These are phyloP conservation scores for Erithacus rubecula DNA, from an alignment of 2,797 vertebrate species.

Conservation along the genomic window DNA sequence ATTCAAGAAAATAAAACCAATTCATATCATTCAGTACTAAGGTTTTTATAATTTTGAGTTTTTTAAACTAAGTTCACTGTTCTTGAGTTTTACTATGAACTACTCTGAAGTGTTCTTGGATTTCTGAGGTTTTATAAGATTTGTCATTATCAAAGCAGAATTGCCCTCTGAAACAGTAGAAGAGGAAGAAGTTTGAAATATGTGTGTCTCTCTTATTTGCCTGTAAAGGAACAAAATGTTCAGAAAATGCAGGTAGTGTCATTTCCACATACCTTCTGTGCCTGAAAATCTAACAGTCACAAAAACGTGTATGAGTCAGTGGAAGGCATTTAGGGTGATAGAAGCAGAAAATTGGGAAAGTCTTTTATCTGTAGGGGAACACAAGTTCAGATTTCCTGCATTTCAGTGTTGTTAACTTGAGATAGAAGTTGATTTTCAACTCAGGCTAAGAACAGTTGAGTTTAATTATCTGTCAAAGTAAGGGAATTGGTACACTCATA, in stretches of 20 bases:
- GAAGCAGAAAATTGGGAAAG: neutral
- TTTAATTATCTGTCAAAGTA: neutral
- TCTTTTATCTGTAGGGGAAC: neutral
- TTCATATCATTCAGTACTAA: neutral
- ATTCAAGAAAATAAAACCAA: neutral
- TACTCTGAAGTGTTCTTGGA: neutral
- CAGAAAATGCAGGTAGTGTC: neutral
- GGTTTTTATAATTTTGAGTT: neutral
- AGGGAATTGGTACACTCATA: neutral
- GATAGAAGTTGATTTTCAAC: neutral
- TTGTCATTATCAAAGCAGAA: neutral
- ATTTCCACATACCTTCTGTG: neutral
- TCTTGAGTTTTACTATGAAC: neutral
- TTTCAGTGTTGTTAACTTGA: neutral
- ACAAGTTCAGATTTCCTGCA: neutral
- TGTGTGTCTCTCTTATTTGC: neutral
- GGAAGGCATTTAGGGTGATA: neutral
- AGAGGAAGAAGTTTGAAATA: neutral
- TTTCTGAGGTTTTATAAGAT: neutral
- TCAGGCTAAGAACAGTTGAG: neutral
- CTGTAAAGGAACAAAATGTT: neutral
- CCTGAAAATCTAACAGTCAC: neutral
- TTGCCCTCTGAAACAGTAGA: neutral
- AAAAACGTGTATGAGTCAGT: neutral
- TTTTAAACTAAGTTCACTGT: neutral